Evolutionary conservation across 1,140 invertebrate genomes (phyloP).

Genomic region (Gryllus bimaculatus): DNA sequence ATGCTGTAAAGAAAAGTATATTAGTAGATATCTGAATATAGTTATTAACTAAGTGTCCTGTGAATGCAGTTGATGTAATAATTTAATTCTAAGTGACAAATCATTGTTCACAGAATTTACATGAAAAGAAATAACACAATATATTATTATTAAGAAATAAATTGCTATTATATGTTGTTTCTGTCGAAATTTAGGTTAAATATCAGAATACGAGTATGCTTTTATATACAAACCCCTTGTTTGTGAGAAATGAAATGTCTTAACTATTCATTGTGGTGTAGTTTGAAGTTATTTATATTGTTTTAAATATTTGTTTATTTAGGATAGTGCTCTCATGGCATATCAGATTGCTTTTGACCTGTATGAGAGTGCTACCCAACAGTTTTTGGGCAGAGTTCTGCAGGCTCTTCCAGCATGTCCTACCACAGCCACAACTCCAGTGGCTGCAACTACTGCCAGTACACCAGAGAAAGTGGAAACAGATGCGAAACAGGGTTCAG

Average conservation of each 20-base stretch:
- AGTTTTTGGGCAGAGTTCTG: constrained; percentile 83
- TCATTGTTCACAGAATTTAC: background rate
- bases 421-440: constrained; percentile 63
- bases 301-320: constrained; percentile 27
- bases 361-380: constrained; percentile 97
- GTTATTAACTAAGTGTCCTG: too few species aligned
- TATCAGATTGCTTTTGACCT: constrained; percentile 99
- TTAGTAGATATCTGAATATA: too few species aligned
- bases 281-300: constrained; percentile 16
- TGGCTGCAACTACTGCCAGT: constrained; percentile 62
- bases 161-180: background rate
- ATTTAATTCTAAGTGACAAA: background rate
- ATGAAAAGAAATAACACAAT: background rate
- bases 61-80: too few species aligned
- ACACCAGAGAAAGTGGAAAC: constrained; percentile 35
- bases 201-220: too few species aligned
- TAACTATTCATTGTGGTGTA: background rate
- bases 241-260: background rate
- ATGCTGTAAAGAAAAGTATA: too few species aligned
- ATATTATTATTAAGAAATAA: background rate
- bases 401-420: constrained; percentile 48
- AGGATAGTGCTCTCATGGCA: constrained; percentile 73
- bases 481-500: background rate
- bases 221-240: too few species aligned
- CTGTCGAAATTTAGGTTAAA: too few species aligned